Evolutionary conservation across 2,797 vertebrate species (phyloP).

Genomic region (Megalops cyprinoides): DNA sequence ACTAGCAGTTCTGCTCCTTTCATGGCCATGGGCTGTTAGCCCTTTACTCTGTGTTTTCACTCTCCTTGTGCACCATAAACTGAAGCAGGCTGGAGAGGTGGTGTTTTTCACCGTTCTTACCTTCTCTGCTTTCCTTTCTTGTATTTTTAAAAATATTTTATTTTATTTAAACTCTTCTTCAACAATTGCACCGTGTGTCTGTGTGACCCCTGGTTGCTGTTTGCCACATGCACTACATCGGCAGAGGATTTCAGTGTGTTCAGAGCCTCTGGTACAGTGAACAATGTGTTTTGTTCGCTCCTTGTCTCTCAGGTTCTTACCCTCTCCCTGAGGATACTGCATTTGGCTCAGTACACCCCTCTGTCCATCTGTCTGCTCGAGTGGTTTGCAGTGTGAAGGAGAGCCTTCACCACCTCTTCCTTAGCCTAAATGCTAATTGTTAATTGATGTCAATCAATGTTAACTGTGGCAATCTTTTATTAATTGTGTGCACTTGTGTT

Average conservation of each 20-base stretch:
- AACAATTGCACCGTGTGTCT: not conserved
- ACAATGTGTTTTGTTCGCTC: not conserved
- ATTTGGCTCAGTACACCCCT: not conserved
- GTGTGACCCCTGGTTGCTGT: not conserved
- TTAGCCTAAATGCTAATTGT: too few species aligned
- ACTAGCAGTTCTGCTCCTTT: not conserved
- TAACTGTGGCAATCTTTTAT: too few species aligned
- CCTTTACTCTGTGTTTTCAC: constrained; percentile 7
- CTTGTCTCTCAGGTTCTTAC: not conserved
- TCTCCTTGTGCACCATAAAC: not conserved
- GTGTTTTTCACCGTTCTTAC: not conserved
- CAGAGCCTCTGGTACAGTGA: not conserved
- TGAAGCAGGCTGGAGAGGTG: not conserved
- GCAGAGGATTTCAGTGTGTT: not conserved
- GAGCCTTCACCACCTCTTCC: too few species aligned
- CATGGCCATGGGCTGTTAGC: not conserved
- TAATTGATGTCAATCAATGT: too few species aligned
- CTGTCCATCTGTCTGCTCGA: too few species aligned
- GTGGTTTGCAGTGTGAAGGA: not conserved
- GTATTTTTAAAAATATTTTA: too few species aligned
- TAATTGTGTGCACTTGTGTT: too few species aligned
- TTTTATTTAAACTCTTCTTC: not conserved
- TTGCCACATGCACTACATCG: too few species aligned
- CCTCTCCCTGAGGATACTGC: not conserved
- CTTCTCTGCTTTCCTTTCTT: not conserved